These are phyloP conservation scores for Eclectus roratus DNA, from an alignment of 2,113 vertebrate genomes.

Conservation along the genomic window DNA sequence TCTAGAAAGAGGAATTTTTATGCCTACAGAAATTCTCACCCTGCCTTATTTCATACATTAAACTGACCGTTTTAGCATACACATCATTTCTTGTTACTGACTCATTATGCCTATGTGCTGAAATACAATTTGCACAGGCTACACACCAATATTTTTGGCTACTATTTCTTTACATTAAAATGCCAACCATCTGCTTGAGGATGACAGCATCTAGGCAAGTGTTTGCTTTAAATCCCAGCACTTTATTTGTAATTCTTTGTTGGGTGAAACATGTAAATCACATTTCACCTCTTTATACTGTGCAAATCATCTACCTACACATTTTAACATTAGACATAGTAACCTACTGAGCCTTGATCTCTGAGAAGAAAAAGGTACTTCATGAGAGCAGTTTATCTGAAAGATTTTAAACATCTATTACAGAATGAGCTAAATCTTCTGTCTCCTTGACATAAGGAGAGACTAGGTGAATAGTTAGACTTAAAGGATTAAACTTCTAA, in stretches of 20 bases:
- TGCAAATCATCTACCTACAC: background rate
- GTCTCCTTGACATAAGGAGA: background rate
- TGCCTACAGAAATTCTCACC: background rate
- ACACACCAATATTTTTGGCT: background rate
- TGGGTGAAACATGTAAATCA: background rate
- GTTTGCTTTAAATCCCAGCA: background rate
- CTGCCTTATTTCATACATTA: background rate
- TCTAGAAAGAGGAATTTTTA: background rate
- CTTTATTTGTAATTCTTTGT: background rate
- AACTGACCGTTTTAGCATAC: background rate
- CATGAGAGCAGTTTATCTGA: background rate
- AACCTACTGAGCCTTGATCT: background rate
- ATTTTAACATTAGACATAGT: background rate
- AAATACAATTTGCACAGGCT: background rate
- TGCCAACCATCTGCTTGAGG: background rate
- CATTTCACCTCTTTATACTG: background rate
- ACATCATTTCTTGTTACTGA: background rate
- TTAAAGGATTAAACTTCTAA: slow-evolving; percentile 46
- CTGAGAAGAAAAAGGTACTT: background rate
- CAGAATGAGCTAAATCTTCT: background rate
- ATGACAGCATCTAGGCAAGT: background rate
- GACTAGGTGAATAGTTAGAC: background rate
- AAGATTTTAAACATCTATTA: background rate
- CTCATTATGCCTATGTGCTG: background rate
- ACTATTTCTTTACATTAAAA: slow-evolving; percentile 25